A percentile compares a stretch with the other conserved stretches of the same genome.
phyloP scores from a whole-genome alignment of 2,113 vertebrate species.

The Paratilapia polleni region DNA sequence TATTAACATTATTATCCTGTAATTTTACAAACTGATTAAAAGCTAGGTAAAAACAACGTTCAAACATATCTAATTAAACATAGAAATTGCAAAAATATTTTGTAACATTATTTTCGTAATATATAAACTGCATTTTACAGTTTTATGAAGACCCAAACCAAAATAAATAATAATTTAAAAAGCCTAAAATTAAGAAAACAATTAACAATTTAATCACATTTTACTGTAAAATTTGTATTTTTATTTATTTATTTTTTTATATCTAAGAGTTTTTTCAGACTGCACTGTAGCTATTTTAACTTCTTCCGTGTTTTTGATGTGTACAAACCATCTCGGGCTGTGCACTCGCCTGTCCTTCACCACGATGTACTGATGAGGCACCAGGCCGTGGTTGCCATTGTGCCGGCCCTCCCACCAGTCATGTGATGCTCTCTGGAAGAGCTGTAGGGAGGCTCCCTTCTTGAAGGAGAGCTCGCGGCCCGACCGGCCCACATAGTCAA shows the following conservation, averaged over 20 bases:
- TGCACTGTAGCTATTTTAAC: neutral
- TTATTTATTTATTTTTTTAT: neutral
- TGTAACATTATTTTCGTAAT: neutral
- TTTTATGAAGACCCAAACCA: neutral
- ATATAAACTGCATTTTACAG: neutral
- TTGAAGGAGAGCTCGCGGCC: slow-evolving; percentile 96
- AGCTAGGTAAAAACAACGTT: neutral
- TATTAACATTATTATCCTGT: neutral
- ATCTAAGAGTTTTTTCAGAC: neutral
- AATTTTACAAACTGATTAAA: neutral
- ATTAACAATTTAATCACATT: neutral
- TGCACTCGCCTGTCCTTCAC: slow-evolving; percentile 94
- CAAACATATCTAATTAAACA: neutral
- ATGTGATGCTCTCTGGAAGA: slow-evolving; percentile 95
- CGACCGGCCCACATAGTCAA: slow-evolving; percentile 94
- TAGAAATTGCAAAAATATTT: neutral
- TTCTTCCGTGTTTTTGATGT: neutral
- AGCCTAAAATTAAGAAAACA: neutral
- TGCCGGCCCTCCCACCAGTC: slow-evolving; percentile 99
- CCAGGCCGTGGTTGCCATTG: slow-evolving; percentile 91
- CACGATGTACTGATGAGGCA: slow-evolving; percentile 97
- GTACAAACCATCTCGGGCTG: slow-evolving; percentile 47
- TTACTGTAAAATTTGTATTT: neutral
- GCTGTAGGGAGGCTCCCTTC: slow-evolving; percentile 93
- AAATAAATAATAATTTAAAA: neutral